A percentile compares a stretch with the other conserved stretches of the same genome.
phyloP scores from a whole-genome alignment of 2,797 vertebrate genomes.

The Stomatorhinus walkeri region DNA sequence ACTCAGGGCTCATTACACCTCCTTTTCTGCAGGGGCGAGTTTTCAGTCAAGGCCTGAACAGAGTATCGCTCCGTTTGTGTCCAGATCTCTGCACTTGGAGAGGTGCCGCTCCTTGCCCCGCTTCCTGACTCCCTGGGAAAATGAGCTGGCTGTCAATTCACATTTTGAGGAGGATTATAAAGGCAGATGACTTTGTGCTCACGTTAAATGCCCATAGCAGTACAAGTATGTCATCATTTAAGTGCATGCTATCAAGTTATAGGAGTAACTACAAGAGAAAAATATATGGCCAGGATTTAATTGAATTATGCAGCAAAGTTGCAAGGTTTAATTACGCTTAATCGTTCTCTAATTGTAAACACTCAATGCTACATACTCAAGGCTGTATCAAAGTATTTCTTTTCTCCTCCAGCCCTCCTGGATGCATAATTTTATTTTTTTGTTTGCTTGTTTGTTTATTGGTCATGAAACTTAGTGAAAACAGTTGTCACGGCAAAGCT shows the following conservation, averaged over 20 bases:
- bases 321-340: neutral
- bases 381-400: neutral
- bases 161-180: neutral
- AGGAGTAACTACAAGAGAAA: neutral
- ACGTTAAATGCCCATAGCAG: neutral
- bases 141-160: neutral
- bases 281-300: neutral
- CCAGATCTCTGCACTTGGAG: neutral
- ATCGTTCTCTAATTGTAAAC: neutral
- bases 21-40: neutral
- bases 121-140: neutral
- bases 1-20: neutral
- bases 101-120: neutral
- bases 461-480: neutral
- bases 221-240: neutral
- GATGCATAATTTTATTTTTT: neutral
- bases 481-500: neutral
- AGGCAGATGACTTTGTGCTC: neutral
- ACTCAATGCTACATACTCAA: neutral
- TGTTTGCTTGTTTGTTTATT: neutral
- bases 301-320: neutral
- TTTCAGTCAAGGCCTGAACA: neutral
- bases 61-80: neutral
- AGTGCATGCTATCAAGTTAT: neutral
- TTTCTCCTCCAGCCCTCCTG: neutral